phyloP scores from a whole-genome alignment of 1,140 invertebrate genomes.

The Pseudomyrmex cubaensis region DNA sequence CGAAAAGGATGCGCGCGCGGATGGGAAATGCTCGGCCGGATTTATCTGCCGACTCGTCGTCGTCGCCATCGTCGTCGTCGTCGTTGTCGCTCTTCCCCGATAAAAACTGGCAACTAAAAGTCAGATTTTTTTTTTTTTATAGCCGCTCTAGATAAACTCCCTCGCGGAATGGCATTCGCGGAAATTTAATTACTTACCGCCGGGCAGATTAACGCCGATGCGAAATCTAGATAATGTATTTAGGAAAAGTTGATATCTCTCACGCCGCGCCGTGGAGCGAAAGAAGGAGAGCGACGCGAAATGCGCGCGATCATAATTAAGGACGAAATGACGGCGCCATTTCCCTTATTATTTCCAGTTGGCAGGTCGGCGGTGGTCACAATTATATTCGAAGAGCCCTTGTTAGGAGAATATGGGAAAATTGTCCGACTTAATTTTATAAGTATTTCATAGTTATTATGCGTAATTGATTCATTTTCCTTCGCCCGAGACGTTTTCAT shows the following conservation, averaged over 20 bases:
- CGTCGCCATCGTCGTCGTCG: constrained; percentile 44
- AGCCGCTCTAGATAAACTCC: constrained; percentile 58
- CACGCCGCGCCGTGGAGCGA: neutral
- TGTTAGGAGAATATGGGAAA: constrained; percentile 17
- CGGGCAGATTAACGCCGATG: constrained; percentile 54
- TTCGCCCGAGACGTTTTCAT: constrained; percentile 2
- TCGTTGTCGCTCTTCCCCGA: constrained; percentile 31
- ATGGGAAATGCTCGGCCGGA: constrained; percentile 45
- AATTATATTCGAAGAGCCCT: constrained; percentile 20
- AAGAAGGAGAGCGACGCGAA: constrained; percentile 5
- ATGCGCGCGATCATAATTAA: constrained; percentile 37
- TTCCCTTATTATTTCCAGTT: constrained; percentile 54
- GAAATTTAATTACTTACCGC: constrained; percentile 60
- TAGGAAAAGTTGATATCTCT: constrained; percentile 60
- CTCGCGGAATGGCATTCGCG: constrained; percentile 44
- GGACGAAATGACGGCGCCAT: constrained; percentile 27
- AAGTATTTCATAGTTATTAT: constrained; percentile 39
- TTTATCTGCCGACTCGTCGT: constrained; percentile 53
- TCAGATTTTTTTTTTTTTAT: constrained; percentile 56
- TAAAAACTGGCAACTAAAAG: constrained; percentile 55
- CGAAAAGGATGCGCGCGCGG: constrained; percentile 49
- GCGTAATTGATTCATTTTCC: constrained; percentile 44
- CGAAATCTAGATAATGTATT: constrained; percentile 61
- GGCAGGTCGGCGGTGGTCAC: neutral
- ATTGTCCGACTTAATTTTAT: constrained; percentile 11